Evolutionary conservation across 1,140 invertebrate species (phyloP), one percentile per base, ranked within the genome.

Genomic region (Drosophila orosa): DNA sequence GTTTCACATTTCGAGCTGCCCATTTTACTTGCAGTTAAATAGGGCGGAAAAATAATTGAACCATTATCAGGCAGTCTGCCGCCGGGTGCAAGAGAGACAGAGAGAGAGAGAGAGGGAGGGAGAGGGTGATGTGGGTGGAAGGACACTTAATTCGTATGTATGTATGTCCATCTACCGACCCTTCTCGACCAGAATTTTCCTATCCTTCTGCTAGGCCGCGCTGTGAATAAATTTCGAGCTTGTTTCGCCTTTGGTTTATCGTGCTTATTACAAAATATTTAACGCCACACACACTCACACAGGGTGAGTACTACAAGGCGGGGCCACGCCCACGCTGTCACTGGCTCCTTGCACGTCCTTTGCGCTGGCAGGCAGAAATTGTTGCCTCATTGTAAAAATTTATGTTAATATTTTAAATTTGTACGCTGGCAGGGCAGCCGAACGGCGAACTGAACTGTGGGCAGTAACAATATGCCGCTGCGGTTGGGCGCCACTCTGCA

Each of bases 41-140:
- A 90, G 86, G 80, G 78, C 85, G 86, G 86, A 90, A 90, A 90
- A 90, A 90, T 90, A 90, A 90, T 90, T 90, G 84, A 90, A 90
- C 85, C 86, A 90, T 90, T 90, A 90, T 89, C 85, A 85, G 80
- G 77, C 80, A 66, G 69, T 69, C 65, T 65, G 55, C 25, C 48
- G 54, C 39, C 47, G 15, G 25, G n/a, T 12, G 19, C 17, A 42
- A 15, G 47, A 31, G 52, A 19, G 54, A 7, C 4, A 5, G 19
- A 25, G 57, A 15, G 47, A 31, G 52, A 19, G 54, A 7, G 6
- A 5, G 17, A 10, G 15, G 35, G 24, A 25, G 17, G 17, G 15
- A 25, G n/a, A 40, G 25, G 19, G 19, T 9, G 60, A 22, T 12
- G 22, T 15, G 15, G 47, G n/a, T 37, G 22, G 40, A 6, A 45